Base-by-base conservation (phyloP, 2,113 vertebrate species). In the Camelus bactrianus region DNA sequence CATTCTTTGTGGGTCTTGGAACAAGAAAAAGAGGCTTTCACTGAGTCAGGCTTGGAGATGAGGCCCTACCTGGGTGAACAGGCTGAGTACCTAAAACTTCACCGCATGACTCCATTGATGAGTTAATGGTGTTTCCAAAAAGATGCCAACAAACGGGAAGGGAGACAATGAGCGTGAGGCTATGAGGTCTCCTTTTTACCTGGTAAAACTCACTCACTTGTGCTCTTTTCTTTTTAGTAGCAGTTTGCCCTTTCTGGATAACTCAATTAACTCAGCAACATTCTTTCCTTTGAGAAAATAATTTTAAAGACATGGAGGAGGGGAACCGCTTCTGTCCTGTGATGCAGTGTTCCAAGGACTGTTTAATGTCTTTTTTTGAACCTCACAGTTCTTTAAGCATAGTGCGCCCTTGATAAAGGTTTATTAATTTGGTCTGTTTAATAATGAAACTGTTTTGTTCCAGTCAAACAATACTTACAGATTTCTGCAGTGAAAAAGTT, bases 391-490 rank as follows among this genome's bases (percentile, higher is more conserved):
- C 30, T 77, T 92, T 95, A 80, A 60, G 38, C 24, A 73, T 5
- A 92, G 50, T 48, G 58, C 69, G 42, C 15, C n/a, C 42, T 89
- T 65, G 52, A 50, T 24, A 81, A 82, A 93, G 46, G 35, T 38
- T 89, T 95, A 70, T 77, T 77, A 89, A 72, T 91, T 82, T 95
- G 84, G 16, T 56, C 52, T 77, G 67, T 83, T 85, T 89, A 91
- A 52, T 52, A 22, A 73, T 88, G 35, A 60, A 84, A 75, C 54
- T 10, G 2, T 52, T 91, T 42, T 48, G 84, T 46, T 92, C 50
- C 64, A 38, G 64, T 77, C 81, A 35, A 15, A 35, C 30, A 82
- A 58, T 24, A 88, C 60, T 73, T 48, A 35, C 77, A 89, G 11
- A 1, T n/a, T 56, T 86, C 62, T 64, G 42, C 26, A 58, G 52